These are phyloP conservation scores for Drosophila vallismaia DNA, from an alignment of 2,888 invertebrate species.

Conservation along the genomic window DNA sequence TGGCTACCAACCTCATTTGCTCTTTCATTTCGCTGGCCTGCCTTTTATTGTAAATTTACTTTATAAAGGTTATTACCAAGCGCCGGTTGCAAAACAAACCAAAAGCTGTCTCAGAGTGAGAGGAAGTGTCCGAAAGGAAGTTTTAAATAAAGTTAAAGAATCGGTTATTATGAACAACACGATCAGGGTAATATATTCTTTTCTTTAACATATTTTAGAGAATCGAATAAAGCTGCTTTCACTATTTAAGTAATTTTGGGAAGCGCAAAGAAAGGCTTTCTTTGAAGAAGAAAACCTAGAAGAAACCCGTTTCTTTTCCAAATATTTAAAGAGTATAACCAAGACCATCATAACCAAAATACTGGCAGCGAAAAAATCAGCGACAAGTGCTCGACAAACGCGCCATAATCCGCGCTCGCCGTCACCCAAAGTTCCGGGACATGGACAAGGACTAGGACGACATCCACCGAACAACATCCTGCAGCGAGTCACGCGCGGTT, in stretches of 20 bases:
- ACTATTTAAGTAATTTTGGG: not conserved
- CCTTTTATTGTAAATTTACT: conserved; percentile 79
- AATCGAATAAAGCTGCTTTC: no score
- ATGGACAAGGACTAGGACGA: conserved; percentile 1
- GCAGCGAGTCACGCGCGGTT: conserved; percentile 65
- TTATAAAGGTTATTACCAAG: conserved; percentile 75
- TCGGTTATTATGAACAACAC: not conserved
- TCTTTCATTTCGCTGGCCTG: conserved; percentile 48
- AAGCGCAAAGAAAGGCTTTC: not conserved
- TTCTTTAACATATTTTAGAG: no score
- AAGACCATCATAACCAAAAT: not conserved
- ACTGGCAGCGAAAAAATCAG: conserved; percentile 24
- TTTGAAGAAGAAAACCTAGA: no score
- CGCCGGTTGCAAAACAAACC: conserved; percentile 13
- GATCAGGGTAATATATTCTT: no score
- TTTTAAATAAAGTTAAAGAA: conserved; percentile 1
- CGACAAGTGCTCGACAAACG: conserved; percentile 55
- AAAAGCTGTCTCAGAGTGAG: not conserved
- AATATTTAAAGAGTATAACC: not conserved
- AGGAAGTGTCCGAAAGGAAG: not conserved
- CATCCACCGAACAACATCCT: conserved; percentile 16
- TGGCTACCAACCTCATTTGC: conserved; percentile 45
- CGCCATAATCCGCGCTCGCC: conserved; percentile 72
- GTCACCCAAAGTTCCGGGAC: conserved; percentile 53
- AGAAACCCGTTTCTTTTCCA: not conserved